These are phyloP conservation scores for Candoia aspera DNA, from an alignment of 2,113 vertebrate genomes.

Conservation along the genomic window DNA sequence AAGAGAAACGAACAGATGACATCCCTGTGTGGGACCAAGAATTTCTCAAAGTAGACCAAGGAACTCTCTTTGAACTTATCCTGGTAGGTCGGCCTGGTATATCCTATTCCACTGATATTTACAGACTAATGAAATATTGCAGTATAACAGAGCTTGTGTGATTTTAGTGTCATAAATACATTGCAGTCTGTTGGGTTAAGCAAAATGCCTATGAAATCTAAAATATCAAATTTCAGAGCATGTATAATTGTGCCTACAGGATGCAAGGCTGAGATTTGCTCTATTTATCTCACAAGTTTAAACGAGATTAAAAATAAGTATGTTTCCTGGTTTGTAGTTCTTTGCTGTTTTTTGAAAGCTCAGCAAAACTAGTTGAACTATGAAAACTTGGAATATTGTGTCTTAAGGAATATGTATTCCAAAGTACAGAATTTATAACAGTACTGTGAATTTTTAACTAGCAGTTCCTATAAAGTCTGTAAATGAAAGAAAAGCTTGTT, in stretches of 20 bases:
- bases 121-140: not conserved
- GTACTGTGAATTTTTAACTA: not conserved
- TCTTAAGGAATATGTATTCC: not conserved
- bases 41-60: constrained; percentile 99
- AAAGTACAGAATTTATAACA: not conserved
- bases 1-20: constrained; percentile 98
- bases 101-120: not conserved
- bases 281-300: not conserved
- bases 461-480: not conserved
- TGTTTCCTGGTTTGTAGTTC: not conserved
- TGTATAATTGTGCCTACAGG: not conserved
- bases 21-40: constrained; percentile 99
- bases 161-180: not conserved
- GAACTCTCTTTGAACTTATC: constrained; percentile 98
- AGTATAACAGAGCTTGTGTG: not conserved
- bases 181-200: not conserved
- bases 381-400: not conserved
- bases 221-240: not conserved
- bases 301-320: not conserved
- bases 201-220: not conserved
- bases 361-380: not conserved
- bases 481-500: not conserved
- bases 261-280: not conserved
- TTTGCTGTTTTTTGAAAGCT: not conserved
- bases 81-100: constrained; percentile 78